Percentiles rank a stretch among this genome's conserved stretches.
These are phyloP conservation scores for Pygoscelis adeliae DNA, from an alignment of 2,113 vertebrate species.

Conservation along the genomic window DNA sequence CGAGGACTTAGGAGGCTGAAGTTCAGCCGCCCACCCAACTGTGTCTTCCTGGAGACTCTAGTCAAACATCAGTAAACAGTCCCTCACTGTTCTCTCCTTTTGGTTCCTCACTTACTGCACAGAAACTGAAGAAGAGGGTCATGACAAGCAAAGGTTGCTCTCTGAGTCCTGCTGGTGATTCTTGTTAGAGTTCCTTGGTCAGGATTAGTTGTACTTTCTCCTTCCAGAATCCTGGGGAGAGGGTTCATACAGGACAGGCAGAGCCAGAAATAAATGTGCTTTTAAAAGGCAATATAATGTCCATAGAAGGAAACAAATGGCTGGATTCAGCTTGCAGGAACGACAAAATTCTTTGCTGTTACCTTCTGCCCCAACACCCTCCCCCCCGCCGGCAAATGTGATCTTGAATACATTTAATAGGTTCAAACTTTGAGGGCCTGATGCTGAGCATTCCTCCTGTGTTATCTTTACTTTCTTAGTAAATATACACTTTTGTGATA, in stretches of 20 bases:
- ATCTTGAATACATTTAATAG: not conserved
- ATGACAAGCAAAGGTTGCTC: not conserved
- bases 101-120: not conserved
- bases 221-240: not conserved
- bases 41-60: not conserved
- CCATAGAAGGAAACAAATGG: conserved; percentile 12
- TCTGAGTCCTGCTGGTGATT: not conserved
- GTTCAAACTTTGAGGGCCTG: not conserved
- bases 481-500: not conserved
- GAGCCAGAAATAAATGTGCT: conserved; percentile 30
- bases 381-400: not conserved
- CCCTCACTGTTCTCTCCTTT: not conserved
- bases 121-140: not conserved
- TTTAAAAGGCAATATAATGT: not conserved
- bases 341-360: not conserved
- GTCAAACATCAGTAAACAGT: not conserved
- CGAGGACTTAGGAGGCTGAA: not conserved
- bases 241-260: not conserved
- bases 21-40: not conserved
- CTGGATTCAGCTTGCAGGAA: not conserved
- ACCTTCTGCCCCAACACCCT: not conserved
- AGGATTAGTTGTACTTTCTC: not conserved
- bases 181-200: not conserved
- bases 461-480: conserved; percentile 7
- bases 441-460: not conserved